Evolutionary conservation across 2,113 vertebrate genomes (phyloP).

Genomic region (Toxostoma redivivum): DNA sequence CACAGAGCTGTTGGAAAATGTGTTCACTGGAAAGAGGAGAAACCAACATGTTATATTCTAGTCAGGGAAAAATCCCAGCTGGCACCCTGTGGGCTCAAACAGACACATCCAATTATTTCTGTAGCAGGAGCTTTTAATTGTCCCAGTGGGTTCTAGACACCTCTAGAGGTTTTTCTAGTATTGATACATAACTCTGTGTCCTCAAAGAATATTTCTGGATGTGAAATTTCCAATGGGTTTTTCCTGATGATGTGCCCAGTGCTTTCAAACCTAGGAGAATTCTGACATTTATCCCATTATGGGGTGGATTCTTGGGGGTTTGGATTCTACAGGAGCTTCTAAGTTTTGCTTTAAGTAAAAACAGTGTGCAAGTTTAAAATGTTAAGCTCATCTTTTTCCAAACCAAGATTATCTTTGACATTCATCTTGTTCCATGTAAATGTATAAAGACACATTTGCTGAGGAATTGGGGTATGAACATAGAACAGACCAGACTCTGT

Average conservation of each 20-base stretch:
- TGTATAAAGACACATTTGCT: not conserved
- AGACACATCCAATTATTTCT: not conserved
- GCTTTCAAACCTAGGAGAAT: not conserved
- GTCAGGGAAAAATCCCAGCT: not conserved
- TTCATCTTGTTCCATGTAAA: not conserved
- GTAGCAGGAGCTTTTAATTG: not conserved
- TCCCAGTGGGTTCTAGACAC: not conserved
- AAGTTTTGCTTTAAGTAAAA: not conserved
- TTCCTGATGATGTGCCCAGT: not conserved
- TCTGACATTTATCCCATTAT: not conserved
- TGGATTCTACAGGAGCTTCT: not conserved
- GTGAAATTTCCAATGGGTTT: not conserved
- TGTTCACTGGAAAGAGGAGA: conserved; percentile 51
- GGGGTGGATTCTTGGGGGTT: not conserved
- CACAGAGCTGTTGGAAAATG: conserved; percentile 77
- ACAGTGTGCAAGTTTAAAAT: not conserved
- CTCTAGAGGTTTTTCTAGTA: not conserved
- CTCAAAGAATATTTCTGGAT: not conserved
- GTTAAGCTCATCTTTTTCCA: not conserved
- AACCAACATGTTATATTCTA: not conserved
- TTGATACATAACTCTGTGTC: not conserved
- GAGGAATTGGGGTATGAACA: not conserved
- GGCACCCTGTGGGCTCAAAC: not conserved
- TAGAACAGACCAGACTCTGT: not conserved
- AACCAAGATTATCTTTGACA: not conserved